Base-by-base conservation (phyloP, 2,113 vertebrate genomes). In the Chaenogobius annularis region DNA sequence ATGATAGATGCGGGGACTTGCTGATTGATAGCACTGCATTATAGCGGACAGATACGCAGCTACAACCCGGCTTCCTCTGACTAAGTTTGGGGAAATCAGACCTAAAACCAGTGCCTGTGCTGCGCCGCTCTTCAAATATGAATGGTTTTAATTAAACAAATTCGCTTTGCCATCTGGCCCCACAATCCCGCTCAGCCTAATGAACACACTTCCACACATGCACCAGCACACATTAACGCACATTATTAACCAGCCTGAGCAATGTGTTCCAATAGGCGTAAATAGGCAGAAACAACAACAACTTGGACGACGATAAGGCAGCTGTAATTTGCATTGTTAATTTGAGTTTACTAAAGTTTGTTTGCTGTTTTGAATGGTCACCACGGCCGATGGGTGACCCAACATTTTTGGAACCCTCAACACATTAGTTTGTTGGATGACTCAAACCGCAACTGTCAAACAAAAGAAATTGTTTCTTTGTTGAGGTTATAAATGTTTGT, bases 131-230 rank as follows among this genome's bases (percentile, higher is more conserved):
- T 92, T 92, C 86, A 93, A 93, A 93, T 93, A 93, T 93, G 91
- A 93, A 93, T 92, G 89, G 87, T 90, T 93, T 94, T 93, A 93
- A 94, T 93, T 92, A 93, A 93, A 93, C 80, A 87, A 84, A 88
- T 86, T 92, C 70, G 69, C 83, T 90, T 91, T 93, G 89, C 92
- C 91, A 94, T 94, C 91, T 94, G 93, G 90, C 86, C 89, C 78
- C 74, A 87, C 82, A 81, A 92, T 91, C 80, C 78, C 77, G 78
- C 88, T 75, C 88, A 70, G 82, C 87, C 74, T 93, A 92, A 92
- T 92, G 90, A 91, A 87, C 81, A 74, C 68, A 82, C 77, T 80
- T 68, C 10, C 85, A 73, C 82, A 79, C 73, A 78, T 46, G 72
- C 68, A 58, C 64, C 71, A 43, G 54, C 58, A 56, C 70, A 70